Evolutionary conservation across 2,797 vertebrate species (phyloP), one percentile per base, ranked within the genome.

Genomic region (Sphenopsis melanotis): DNA sequence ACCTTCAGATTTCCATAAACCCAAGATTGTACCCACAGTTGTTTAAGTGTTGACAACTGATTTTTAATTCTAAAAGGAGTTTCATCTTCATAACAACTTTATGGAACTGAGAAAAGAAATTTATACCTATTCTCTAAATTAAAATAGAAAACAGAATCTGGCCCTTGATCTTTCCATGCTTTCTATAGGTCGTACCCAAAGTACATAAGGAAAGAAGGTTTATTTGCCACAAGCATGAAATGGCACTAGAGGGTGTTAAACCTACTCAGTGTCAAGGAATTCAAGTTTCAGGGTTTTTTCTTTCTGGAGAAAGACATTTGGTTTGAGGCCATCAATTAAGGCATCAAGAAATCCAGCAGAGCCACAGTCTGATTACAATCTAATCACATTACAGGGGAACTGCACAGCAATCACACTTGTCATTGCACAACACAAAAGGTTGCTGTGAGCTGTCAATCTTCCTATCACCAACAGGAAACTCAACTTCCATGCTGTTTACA

Each of bases 401-500:
- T 94, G 93, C 87, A 91, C 89, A 94, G 93, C 69, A 92, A 94
- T 94, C 92, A 84, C 53, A 50, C 90, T 53, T 87, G 94, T 83
- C 37, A 47, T 44, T 89, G 89, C 65, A 47, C 68, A 50, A 8
- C 84, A 95, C 79, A 95, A 94, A 97, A 78, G 72, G 60, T 74
- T 85, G 83, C 96, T 97, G 90, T 85, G 91, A 87, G 94, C 92
- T 88, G 96, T 97, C 97, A 96, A 19, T 97, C 95, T 96, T 90
- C 92, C 94, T 94, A 79, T 96, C 96, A 95, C 83, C 96, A 87
- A 91, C 94, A 97, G 97, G 96, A 97, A 98, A 97, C 81, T 94
- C 95, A 83, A 92, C 86, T 97, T 97, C 96, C 96, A 97, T 36
- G 29, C 85, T 96, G 89, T 97, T 97, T 96, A 95, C 95, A 91